Conservation (phyloP, 1,140 invertebrate genomes). For the Brevipalpus yothersi region DNA sequence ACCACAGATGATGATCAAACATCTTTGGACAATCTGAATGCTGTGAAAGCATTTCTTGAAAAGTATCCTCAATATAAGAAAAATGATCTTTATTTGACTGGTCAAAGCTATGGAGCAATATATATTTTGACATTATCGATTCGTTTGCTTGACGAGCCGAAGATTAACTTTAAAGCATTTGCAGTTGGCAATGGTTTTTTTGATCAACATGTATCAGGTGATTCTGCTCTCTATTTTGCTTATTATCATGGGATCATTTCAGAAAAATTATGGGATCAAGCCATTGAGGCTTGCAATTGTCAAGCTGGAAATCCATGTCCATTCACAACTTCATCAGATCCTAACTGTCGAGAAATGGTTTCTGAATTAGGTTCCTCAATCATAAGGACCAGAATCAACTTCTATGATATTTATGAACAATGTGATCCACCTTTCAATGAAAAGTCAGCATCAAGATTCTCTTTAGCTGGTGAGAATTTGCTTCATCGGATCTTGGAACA, state of each 20-base stretch:
- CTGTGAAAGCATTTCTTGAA: slow-evolving; percentile 25
- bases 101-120: slow-evolving; percentile 25
- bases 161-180: slow-evolving; percentile 24
- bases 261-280: slow-evolving; percentile 7
- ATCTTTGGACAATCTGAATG: slow-evolving; percentile 21
- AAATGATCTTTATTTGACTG: slow-evolving; percentile 22
- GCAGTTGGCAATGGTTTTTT: slow-evolving; percentile 27
- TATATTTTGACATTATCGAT: slow-evolving; percentile 27
- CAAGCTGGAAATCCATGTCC: slow-evolving; percentile 4
- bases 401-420: slow-evolving; percentile 22
- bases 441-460: background rate
- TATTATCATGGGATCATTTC: slow-evolving; percentile 26
- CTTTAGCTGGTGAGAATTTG: background rate
- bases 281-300: background rate
- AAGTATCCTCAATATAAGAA: slow-evolving; percentile 25
- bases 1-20: slow-evolving; percentile 24
- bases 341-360: background rate
- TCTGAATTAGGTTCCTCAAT: background rate
- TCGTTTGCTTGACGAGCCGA: slow-evolving; percentile 19
- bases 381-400: slow-evolving; percentile 15
- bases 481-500: background rate
- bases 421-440: slow-evolving; percentile 11
- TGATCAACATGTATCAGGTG: slow-evolving; percentile 19
- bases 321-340: background rate
- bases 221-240: slow-evolving; percentile 25